phyloP scores from a whole-genome alignment of 2,113 vertebrate genomes.

The Pelecanoides urinatrix region DNA sequence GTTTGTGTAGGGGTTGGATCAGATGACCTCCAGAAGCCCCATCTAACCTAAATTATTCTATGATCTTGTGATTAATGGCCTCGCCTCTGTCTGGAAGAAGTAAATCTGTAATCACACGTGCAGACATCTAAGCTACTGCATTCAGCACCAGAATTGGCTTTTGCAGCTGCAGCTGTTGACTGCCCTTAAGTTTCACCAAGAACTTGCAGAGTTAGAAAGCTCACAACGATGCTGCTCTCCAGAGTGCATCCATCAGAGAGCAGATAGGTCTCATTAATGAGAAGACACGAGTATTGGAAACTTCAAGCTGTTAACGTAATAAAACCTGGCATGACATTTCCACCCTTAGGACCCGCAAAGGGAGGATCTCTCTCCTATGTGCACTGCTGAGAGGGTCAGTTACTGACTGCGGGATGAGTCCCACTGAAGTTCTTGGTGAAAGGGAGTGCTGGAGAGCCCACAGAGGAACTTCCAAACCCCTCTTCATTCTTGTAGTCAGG shows the following conservation, averaged over 20 bases:
- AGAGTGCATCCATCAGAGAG: accelerated
- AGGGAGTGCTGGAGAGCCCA: background rate
- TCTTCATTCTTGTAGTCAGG: background rate
- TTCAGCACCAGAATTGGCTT: background rate
- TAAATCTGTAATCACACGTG: accelerated
- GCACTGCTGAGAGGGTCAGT: background rate
- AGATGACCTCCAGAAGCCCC: background rate
- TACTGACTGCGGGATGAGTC: background rate
- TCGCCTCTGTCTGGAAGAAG: background rate
- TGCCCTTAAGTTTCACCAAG: background rate
- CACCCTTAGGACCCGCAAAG: background rate
- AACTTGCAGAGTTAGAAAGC: background rate
- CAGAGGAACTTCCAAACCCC: background rate
- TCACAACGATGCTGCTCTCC: background rate
- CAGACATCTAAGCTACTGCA: background rate
- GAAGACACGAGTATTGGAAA: background rate
- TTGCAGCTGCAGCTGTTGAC: background rate
- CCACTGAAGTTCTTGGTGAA: background rate
- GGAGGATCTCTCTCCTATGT: background rate
- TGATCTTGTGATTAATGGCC: background rate
- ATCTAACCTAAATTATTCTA: background rate
- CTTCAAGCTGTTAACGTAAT: background rate
- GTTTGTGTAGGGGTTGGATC: background rate
- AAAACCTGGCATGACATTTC: background rate
- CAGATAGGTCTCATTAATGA: background rate